phyloP scores from a whole-genome alignment of 37 sponge, comb jelly and placozoan species.

The Halichondria panicea region DNA sequence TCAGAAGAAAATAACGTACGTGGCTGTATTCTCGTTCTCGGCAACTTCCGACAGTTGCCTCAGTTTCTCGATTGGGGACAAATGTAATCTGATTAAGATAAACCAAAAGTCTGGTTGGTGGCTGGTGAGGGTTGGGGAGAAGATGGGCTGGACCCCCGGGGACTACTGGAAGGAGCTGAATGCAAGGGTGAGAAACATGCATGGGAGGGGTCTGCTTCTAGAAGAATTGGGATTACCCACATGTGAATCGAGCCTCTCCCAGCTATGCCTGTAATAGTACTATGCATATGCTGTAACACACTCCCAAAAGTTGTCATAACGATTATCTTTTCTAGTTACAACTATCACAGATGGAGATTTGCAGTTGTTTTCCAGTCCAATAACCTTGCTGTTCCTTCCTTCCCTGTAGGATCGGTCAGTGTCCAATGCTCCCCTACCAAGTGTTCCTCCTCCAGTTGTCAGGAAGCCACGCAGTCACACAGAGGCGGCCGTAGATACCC shows the following conservation, averaged over 20 bases:
- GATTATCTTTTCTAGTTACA: not conserved
- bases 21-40: conserved; percentile 37
- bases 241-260: not conserved
- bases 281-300: not conserved
- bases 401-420: not conserved
- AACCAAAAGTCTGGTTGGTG: conserved; percentile 48
- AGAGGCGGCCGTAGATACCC: not conserved
- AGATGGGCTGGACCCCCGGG: conserved; percentile 56
- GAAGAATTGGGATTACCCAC: not conserved
- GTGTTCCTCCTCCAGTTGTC: not conserved
- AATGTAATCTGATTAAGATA: conserved; percentile 39
- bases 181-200: conserved; percentile 22
- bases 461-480: conserved; percentile 23
- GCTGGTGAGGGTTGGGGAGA: conserved; percentile 61
- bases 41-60: conserved; percentile 44
- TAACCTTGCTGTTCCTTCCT: not conserved
- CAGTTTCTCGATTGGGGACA: conserved; percentile 48
- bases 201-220: not conserved
- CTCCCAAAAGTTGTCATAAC: not conserved
- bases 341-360: not conserved
- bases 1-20: conserved; percentile 16
- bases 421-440: not conserved
- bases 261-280: not conserved
- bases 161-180: conserved; percentile 60
- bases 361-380: not conserved